Evolutionary conservation across 2,888 invertebrate species (phyloP).

Genomic region (Eupelmus urozonus): DNA sequence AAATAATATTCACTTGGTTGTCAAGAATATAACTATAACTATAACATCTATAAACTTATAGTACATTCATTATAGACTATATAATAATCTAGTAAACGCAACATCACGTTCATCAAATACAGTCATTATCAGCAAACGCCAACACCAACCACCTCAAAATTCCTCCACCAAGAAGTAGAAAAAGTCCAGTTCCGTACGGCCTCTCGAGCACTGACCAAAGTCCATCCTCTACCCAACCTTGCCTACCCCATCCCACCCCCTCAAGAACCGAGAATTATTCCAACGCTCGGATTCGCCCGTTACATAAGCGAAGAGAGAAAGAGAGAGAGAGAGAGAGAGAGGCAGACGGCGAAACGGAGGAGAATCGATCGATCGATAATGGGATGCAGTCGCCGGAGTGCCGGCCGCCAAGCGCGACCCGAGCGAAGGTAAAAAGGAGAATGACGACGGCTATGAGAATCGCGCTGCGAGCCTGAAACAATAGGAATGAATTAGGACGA

Average conservation of each 20-base stretch:
- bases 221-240: too few species aligned
- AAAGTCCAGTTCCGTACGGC: background rate
- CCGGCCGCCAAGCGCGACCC: conserved; percentile 8
- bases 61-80: too few species aligned
- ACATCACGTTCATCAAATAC: too few species aligned
- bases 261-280: conserved; percentile 34
- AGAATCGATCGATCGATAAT: conserved; percentile 68
- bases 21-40: too few species aligned
- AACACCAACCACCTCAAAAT: too few species aligned
- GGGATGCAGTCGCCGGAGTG: conserved; percentile 66
- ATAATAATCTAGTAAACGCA: too few species aligned
- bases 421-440: conserved; percentile 10
- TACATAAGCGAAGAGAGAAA: conserved; percentile 55
- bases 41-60: too few species aligned
- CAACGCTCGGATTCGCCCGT: conserved; percentile 13
- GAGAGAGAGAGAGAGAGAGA: background rate
- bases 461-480: conserved; percentile 28
- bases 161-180: too few species aligned
- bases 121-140: too few species aligned
- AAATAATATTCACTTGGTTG: too few species aligned
- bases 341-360: conserved; percentile 3
- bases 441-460: conserved; percentile 16
- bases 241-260: background rate
- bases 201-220: background rate
- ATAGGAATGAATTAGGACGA: conserved; percentile 53